Conservation (phyloP, 2,797 vertebrate genomes). For the Prionace glauca region DNA sequence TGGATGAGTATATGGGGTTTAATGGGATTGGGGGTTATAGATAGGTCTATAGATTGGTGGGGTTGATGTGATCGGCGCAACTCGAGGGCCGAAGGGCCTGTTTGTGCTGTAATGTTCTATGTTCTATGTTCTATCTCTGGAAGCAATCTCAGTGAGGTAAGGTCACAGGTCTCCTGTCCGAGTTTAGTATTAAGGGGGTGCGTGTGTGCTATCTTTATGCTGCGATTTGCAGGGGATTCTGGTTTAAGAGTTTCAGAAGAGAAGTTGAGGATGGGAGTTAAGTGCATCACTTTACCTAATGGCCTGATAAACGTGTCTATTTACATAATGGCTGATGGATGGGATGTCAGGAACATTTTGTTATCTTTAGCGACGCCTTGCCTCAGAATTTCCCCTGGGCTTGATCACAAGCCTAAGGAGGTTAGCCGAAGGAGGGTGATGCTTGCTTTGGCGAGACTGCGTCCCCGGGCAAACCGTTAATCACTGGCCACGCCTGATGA, state of each 20-base stretch:
- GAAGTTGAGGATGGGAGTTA: not conserved
- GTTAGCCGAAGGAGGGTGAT: not conserved
- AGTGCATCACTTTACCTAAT: not conserved
- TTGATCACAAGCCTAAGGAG: not conserved
- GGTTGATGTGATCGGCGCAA: no score
- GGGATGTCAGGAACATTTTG: not conserved
- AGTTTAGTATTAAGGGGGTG: not conserved
- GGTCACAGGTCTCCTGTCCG: not conserved
- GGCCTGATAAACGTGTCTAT: not conserved
- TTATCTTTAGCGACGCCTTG: not conserved
- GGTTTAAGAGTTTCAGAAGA: not conserved
- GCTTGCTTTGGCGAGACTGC: not conserved
- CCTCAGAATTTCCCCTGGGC: not conserved
- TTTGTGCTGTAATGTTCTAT: no score
- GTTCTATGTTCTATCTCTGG: no score
- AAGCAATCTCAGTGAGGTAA: not conserved
- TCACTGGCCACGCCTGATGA: not conserved
- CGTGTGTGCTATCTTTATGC: not conserved
- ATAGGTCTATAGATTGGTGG: no score
- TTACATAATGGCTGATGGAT: slow-evolving; percentile 14
- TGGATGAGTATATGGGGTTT: no score
- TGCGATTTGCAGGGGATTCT: not conserved
- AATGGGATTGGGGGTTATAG: no score
- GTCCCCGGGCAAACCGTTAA: not conserved
- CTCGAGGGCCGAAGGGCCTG: no score